Conservation (phyloP, 2,113 vertebrate genomes). For the Antennarius striatus region DNA sequence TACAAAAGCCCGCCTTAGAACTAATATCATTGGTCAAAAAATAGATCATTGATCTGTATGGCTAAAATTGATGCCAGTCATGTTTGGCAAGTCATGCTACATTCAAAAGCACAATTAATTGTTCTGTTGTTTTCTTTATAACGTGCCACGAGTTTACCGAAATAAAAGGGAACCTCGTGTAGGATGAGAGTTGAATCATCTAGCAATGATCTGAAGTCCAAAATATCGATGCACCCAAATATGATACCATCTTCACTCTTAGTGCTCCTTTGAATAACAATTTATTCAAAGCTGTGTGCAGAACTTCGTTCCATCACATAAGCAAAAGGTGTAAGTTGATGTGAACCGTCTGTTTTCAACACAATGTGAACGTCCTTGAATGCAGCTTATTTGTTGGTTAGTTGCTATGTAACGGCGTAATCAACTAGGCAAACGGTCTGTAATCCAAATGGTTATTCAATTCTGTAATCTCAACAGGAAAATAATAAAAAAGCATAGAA, state of each 20-base stretch:
- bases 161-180: too few relatives aligned
- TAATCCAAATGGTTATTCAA: too few relatives aligned
- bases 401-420: constrained; percentile 72
- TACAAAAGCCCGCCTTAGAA: constrained; percentile 45
- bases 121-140: neutral
- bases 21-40: constrained; percentile 48
- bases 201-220: neutral
- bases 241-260: neutral
- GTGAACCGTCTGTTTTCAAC: neutral
- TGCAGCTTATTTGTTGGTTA: constrained; percentile 10
- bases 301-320: too few relatives aligned
- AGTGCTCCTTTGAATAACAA: too few relatives aligned
- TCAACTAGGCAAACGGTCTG: constrained; percentile 6
- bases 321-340: too few relatives aligned
- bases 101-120: constrained; percentile 13
- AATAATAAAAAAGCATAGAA: too few relatives aligned
- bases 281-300: too few relatives aligned
- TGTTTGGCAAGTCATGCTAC: neutral
- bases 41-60: neutral
- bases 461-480: too few relatives aligned
- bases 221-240: neutral
- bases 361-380: constrained; percentile 32
- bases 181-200: neutral
- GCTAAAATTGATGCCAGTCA: constrained; percentile 33
- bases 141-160: too few relatives aligned